Evolutionary conservation across 2,797 vertebrate genomes (phyloP).

Genomic region (Falco cherrug): DNA sequence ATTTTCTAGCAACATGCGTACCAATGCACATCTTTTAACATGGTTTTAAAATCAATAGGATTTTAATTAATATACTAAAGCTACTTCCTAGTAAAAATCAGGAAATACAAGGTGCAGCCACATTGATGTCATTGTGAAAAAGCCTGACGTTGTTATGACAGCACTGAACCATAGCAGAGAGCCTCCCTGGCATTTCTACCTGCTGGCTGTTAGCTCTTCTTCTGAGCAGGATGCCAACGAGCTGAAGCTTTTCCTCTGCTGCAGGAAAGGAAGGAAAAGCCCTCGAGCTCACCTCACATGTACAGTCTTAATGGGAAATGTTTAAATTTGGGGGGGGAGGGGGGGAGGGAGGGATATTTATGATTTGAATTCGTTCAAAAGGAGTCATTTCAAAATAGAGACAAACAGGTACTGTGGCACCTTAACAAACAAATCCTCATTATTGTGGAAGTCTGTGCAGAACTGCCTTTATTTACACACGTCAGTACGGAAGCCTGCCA

Average conservation of each 20-base stretch:
- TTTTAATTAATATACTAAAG: neutral
- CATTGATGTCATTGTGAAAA: neutral
- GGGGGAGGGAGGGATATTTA: rapidly evolving
- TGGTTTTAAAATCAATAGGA: neutral
- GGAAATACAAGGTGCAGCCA: neutral
- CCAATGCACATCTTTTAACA: neutral
- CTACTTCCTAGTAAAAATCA: neutral
- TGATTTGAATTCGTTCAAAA: neutral
- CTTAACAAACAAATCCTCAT: neutral
- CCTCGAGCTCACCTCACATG: neutral
- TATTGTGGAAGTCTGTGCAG: neutral
- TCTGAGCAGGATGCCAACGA: neutral
- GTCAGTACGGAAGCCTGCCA: neutral
- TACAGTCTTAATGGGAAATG: neutral
- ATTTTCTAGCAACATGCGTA: neutral
- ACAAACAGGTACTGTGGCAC: neutral
- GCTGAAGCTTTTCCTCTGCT: neutral
- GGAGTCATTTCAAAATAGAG: neutral
- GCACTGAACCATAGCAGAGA: rapidly evolving
- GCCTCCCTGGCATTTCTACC: neutral
- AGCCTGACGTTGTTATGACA: neutral
- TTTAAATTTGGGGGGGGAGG: neutral
- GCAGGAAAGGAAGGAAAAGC: neutral
- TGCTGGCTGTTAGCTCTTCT: neutral
- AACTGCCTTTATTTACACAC: slow-evolving; percentile 7